phyloP scores from a whole-genome alignment of 2,113 vertebrate genomes.

The Muntiacus reevesi region DNA sequence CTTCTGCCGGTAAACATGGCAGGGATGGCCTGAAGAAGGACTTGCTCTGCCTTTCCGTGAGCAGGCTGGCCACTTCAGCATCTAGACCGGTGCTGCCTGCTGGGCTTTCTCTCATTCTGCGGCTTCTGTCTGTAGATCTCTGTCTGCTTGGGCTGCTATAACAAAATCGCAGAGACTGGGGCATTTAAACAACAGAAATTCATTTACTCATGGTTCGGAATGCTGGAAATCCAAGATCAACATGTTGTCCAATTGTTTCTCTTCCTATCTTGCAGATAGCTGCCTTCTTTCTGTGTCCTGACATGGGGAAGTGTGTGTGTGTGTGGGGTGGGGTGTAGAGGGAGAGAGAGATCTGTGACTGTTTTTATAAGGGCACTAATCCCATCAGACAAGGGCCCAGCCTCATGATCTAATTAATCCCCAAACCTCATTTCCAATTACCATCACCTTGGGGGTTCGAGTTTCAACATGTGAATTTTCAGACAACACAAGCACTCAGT shows the following conservation, averaged over 20 bases:
- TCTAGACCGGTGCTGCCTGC: background rate
- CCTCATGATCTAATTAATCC: background rate
- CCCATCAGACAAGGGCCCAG: background rate
- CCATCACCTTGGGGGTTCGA: background rate
- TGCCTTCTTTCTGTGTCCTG: background rate
- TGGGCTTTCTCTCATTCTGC: background rate
- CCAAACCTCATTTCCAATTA: background rate
- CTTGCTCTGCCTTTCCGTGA: background rate
- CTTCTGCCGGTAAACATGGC: background rate
- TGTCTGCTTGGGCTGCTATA: background rate
- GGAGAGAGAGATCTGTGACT: background rate
- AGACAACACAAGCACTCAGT: background rate
- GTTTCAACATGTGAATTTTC: background rate
- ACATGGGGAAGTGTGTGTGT: no score
- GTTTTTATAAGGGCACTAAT: background rate
- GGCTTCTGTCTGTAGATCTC: background rate
- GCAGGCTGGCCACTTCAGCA: background rate
- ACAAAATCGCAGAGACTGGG: background rate
- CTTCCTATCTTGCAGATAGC: background rate
- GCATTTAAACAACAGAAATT: background rate
- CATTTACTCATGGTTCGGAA: background rate
- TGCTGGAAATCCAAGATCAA: background rate
- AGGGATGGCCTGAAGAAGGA: background rate
- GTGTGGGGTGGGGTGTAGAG: rapidly evolving
- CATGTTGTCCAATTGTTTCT: background rate